These are phyloP conservation scores for Caenorhabditis wallacei DNA, from an alignment of 2,888 invertebrate genomes.

Conservation along the genomic window DNA sequence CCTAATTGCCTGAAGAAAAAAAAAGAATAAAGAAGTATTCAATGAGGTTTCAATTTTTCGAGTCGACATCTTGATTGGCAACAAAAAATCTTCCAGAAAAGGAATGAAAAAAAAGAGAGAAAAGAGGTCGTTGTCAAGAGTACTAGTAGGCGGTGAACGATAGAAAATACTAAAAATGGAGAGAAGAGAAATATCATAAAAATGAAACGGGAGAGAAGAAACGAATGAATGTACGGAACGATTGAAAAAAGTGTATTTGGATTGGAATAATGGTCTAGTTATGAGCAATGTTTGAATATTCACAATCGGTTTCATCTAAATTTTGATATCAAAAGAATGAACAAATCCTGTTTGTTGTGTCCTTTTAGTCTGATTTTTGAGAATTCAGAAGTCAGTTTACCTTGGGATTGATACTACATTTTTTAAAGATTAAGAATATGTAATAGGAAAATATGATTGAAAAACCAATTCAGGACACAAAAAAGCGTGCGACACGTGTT, in stretches of 20 bases:
- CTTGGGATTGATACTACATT: too few species aligned
- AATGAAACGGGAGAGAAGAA: conserved; percentile 29
- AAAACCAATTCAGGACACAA: too few species aligned
- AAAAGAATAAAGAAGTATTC: conserved; percentile 2
- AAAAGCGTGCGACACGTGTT: too few species aligned
- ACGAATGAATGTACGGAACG: conserved; percentile 12
- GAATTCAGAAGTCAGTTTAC: too few species aligned
- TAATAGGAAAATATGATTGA: too few species aligned
- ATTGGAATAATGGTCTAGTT: conserved; percentile 25
- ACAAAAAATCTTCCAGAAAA: conserved; percentile 28
- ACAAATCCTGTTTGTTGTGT: too few species aligned
- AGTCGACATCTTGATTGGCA: conserved; percentile 43
- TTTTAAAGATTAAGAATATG: too few species aligned
- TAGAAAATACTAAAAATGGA: background rate
- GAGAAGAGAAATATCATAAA: conserved; percentile 40
- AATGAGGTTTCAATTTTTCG: conserved; percentile 29
- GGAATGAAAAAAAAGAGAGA: background rate
- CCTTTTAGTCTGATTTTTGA: too few species aligned
- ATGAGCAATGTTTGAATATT: too few species aligned
- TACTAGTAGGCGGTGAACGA: conserved; percentile 37
- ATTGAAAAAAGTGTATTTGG: conserved; percentile 5
- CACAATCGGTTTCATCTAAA: too few species aligned
- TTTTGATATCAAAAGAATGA: too few species aligned
- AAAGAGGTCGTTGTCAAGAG: conserved; percentile 49
- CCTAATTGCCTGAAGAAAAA: conserved; percentile 30